Evolutionary conservation across 2,797 vertebrate species (phyloP), one percentile per base, ranked within the genome.

Genomic region (Netta rufina): DNA sequence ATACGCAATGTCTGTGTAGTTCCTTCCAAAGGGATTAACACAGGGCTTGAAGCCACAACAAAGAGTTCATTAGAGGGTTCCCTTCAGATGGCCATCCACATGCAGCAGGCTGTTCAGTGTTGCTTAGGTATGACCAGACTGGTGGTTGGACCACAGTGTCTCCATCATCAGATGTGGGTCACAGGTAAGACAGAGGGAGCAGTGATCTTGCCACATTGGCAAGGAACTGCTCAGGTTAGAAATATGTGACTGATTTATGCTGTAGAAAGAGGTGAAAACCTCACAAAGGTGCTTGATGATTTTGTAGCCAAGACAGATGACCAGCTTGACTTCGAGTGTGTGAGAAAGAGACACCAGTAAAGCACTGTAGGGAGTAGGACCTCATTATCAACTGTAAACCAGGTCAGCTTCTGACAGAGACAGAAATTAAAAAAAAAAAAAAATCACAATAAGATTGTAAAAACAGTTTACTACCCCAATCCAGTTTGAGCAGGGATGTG

Each of bases 121-220:
- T 72, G 54, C 77, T 70, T 69, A 76, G 36, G 16, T 73, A 28
- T 5, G 28, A 36, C 9, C 67, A 66, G 51, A 12, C 7, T 1
- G 76, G 43, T 18, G 45, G n/a, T 65, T 71, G 86, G 54, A 61
- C 56, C 47, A 4, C 66, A 62, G 51, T 1, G 0, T 39, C 45
- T 84, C 58, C 20, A 14, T 66, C 30, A 28, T 47, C 58, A 78
- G 18, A 51, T 78, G 33, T 25, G 22, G 30, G 36, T 73, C 56
- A 54, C 47, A 27, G 45, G 13, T 66, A 62, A 91, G 54, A 77
- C 17, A 0, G 0, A 78, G 7, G 25, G 33, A 75, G 43, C 61
- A 66, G 19, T 0, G 0, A 8, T 36, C 19, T 76, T 3, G 0
- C n/a, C 11, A 12, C 12, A 2, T 5, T 39, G 56, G 19, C 60